Conservation (phyloP, 2,797 vertebrate species). For the Betta splendens region DNA sequence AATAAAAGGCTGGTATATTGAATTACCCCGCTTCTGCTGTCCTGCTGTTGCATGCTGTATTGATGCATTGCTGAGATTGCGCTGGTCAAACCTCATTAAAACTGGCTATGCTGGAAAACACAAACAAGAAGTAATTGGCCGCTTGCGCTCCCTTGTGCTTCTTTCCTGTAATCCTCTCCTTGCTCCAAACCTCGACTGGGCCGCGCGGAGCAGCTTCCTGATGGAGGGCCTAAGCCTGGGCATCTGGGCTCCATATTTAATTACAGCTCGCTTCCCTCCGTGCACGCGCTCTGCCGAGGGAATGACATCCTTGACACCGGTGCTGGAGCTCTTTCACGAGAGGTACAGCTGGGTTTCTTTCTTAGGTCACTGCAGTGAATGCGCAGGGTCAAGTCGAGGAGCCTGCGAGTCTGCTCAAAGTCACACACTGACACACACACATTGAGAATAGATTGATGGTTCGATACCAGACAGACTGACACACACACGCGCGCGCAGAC, state of each 20-base stretch:
- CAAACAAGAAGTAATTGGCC: slow-evolving; percentile 76
- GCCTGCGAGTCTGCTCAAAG: slow-evolving; percentile 35
- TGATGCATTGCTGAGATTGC: slow-evolving; percentile 62
- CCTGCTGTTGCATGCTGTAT: slow-evolving; percentile 55
- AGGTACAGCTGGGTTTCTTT: slow-evolving; percentile 22
- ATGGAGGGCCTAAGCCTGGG: slow-evolving; percentile 29
- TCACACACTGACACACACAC: slow-evolving; percentile 20
- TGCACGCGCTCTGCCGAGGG: slow-evolving; percentile 32
- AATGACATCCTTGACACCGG: slow-evolving; percentile 50
- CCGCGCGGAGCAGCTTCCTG: slow-evolving; percentile 29
- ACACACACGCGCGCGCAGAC: slow-evolving; percentile 37
- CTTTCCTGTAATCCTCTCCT: slow-evolving; percentile 44
- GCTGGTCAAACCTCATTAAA: slow-evolving; percentile 77
- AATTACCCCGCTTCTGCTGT: slow-evolving; percentile 62
- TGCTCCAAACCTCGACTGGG: slow-evolving; percentile 42
- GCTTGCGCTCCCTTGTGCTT: slow-evolving; percentile 39
- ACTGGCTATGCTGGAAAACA: slow-evolving; percentile 65
- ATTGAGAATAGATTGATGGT: slow-evolving; percentile 45
- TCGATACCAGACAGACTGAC: slow-evolving; percentile 40
- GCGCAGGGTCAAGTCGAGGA: slow-evolving; percentile 38
- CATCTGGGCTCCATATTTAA: slow-evolving; percentile 61
- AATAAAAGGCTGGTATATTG: slow-evolving; percentile 71
- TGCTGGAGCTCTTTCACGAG: slow-evolving; percentile 24
- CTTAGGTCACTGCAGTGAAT: slow-evolving; percentile 50
- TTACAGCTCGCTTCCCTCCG: slow-evolving; percentile 38